phyloP scores from a whole-genome alignment of 2,797 vertebrate species.

The Sphenopsis melanotis region DNA sequence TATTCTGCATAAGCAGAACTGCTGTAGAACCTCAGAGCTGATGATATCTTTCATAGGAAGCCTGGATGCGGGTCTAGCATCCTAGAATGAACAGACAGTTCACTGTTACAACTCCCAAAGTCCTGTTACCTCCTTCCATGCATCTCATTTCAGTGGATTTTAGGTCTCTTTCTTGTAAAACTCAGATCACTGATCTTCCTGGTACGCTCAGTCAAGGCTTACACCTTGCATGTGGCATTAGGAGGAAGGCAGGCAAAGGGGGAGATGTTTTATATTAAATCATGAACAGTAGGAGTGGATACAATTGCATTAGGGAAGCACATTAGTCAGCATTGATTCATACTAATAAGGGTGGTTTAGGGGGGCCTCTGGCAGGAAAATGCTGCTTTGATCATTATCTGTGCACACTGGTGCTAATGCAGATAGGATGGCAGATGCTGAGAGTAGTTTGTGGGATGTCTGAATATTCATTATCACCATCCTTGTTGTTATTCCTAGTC shows the following conservation, averaged over 20 bases:
- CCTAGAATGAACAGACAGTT: not conserved
- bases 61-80: not conserved
- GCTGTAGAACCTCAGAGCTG: not conserved
- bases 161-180: not conserved
- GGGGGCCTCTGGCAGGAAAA: constrained; percentile 62
- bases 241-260: not conserved
- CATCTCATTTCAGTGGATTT: not conserved
- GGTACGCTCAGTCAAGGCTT: not conserved
- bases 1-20: not conserved
- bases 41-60: not conserved
- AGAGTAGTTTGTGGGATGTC: constrained; percentile 52
- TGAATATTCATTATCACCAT: constrained; percentile 61
- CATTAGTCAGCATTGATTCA: constrained; percentile 50
- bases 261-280: not conserved
- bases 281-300: not conserved
- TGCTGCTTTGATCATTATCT: constrained; percentile 60
- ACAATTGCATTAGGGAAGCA: constrained; percentile 43
- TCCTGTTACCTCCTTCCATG: not conserved
- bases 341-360: constrained; percentile 47
- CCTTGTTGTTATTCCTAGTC: constrained; percentile 29
- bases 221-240: not conserved
- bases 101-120: not conserved
- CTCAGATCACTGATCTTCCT: not conserved
- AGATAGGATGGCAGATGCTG: constrained; percentile 50
- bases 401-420: constrained; percentile 45